phyloP scores from a whole-genome alignment of 2,113 vertebrate species.

The Paradoxurus hermaphroditus region DNA sequence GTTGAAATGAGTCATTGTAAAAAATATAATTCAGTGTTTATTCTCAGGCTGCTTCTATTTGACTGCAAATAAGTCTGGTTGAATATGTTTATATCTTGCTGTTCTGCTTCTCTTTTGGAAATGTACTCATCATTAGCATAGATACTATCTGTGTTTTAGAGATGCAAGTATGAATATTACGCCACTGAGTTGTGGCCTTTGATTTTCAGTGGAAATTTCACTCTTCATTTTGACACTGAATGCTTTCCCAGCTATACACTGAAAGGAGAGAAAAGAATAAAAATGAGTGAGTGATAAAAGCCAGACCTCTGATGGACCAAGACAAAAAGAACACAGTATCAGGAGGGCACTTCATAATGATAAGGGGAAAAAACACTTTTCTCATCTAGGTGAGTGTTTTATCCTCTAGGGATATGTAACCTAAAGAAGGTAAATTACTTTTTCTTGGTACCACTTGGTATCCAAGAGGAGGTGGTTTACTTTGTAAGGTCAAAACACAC shows the following conservation, averaged over 20 bases:
- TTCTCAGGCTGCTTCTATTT: neutral
- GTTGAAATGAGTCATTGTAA: neutral
- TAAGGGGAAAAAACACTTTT: conserved; percentile 58
- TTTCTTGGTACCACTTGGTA: conserved; percentile 70
- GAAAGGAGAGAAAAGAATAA: neutral
- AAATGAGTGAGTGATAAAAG: conserved; percentile 12
- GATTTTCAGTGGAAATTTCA: neutral
- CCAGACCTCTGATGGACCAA: neutral
- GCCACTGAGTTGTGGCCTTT: neutral
- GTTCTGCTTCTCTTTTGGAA: neutral
- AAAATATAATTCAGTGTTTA: neutral
- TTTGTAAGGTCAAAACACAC: conserved; percentile 65
- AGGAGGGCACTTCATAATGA: conserved; percentile 53
- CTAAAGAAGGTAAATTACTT: conserved; percentile 71
- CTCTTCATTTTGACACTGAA: neutral
- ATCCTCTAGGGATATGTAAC: conserved; percentile 39
- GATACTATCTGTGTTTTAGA: neutral
- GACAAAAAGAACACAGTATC: conserved; percentile 49
- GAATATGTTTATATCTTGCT: neutral
- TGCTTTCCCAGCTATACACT: neutral
- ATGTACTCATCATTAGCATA: neutral
- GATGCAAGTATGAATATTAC: neutral
- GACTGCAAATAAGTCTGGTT: neutral
- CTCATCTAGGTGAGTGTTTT: conserved; percentile 64
- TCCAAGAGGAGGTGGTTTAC: conserved; percentile 64